Evolutionary conservation across 1,140 invertebrate genomes (phyloP), one percentile per base, ranked within the genome.

Genomic region (Cherax quadricarinatus): DNA sequence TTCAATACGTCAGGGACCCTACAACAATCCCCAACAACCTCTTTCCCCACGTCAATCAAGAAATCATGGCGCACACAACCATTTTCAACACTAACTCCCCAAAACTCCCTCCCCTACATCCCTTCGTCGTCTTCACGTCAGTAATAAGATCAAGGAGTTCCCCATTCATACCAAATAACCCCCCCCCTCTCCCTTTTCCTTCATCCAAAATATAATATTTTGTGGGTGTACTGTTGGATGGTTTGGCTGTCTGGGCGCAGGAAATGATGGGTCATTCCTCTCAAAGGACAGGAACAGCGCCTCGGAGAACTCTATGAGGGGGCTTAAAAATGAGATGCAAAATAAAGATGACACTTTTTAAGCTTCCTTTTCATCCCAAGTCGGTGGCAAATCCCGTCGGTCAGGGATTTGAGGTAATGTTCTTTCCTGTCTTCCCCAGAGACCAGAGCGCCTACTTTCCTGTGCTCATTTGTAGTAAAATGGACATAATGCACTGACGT

Each of bases 341-440:
- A 83, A 66, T 89, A 82, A 89, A 89, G 79, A 82, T 70, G 88
- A 89, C 88, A 89, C 88, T 89, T 89, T 89, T 82, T 89, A 66
- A 66, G 53, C 24, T 51, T 83, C 78, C 88, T 79, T 86, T 86
- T 86, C 85, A 86, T 70, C 18, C 21, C 62, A 14, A 30, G 30
- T 41, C 60, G 24, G 57, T 70, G 60, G 62, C 48, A 57, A 53
- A n/a, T 57, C 16, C 49, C 16, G 48, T 21, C 51, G 79, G 48
- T 81, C 41, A 49, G 79, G 79, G 41, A 81, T 57, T 57, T 83
- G 81, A 83, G 81, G 57, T 53, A 51, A 83, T 57, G 57, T 83
- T 53, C 81, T 57, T 83, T 60, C 57, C 57, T 60, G 57, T 60
- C 57, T 60, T 16, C 57, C 81, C 48, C 81, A 60, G 16, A 60